Evolutionary conservation across 64 coral and sea anemone species (phyloP).

Genomic region (Pocillopora verrucosa): DNA sequence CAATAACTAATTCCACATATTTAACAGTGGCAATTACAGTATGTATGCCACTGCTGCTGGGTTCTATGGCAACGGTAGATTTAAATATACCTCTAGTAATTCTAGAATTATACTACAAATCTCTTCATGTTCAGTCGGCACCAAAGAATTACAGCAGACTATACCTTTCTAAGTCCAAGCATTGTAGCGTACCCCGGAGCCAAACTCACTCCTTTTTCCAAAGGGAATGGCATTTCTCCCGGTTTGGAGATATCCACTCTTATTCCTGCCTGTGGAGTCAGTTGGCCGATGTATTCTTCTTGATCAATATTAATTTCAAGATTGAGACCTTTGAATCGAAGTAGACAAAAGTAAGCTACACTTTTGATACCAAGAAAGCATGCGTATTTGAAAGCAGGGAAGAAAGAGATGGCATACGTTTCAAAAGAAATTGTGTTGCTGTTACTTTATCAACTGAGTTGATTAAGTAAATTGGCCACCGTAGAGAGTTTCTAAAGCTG

Average conservation of each 20-base stretch:
- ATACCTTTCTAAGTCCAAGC: slow-evolving; percentile 29
- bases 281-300: slow-evolving; percentile 10
- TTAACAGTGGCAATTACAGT: too few relatives aligned
- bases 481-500: too few relatives aligned
- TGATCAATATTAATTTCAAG: slow-evolving; percentile 19
- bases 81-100: neutral
- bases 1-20: too few relatives aligned
- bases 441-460: too few relatives aligned
- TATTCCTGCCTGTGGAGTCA: slow-evolving; percentile 35
- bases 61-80: neutral
- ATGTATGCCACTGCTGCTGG: too few relatives aligned
- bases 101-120: too few relatives aligned
- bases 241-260: neutral
- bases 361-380: too few relatives aligned
- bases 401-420: neutral
- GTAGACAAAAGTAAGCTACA: neutral
- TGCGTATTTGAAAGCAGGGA: neutral
- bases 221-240: slow-evolving; percentile 38
- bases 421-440: neutral
- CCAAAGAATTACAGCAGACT: neutral
- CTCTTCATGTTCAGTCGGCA: too few relatives aligned
- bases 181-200: slow-evolving; percentile 10
- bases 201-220: slow-evolving; percentile 15
- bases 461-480: too few relatives aligned
- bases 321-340: slow-evolving; percentile 8